Evolutionary conservation across 1,140 invertebrate genomes (phyloP), one percentile per base, ranked within the genome.

Genomic region (Heliconius nattereri): DNA sequence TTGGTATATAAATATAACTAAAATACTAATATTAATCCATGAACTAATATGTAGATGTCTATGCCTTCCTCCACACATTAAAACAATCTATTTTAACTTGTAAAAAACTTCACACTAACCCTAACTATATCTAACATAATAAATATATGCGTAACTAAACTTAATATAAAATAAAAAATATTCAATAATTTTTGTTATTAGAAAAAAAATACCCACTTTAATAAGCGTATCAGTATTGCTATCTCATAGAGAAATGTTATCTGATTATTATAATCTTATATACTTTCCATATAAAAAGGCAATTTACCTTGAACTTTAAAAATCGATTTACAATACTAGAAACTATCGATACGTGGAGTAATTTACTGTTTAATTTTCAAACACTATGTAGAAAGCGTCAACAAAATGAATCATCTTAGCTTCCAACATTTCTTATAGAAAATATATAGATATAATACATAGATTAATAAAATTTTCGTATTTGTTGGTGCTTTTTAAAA

Each of bases 281-380:
- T 79, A 45, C 49, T 77, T 83, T 81, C 79, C 71, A 74, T 76
- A 81, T 83, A 76, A 79, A 82, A 78, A 66, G 72, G 73, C 71
- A 76, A 79, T 82, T 83, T 73, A 75, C 89, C 87, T 89, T 87
- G 87, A 89, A 90, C 87, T 87, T 85, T 86, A 32, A 23, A 66
- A 84, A 89, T 89, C 82, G 89, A 89, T 90, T 86, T 83, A 75
- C 76, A 85, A 77, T 84, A 86, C 84, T 84, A 80, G 79, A 72
- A 72, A 72, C 35, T 29, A 72, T 72, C 71, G 23, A 57, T 66
- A 13, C 13, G 23, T 29, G 26, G 60, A 26, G 13, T 29, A 5
- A 66, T 11, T 26, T 66, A 66, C 60, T 66, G 60, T 26, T 66
- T 66, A 66, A 23, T 11, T 60, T 60, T 23, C 7, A 60, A 7